These are phyloP conservation scores for Embiotoca jacksoni DNA, from an alignment of 2,113 vertebrate species.

Conservation along the genomic window DNA sequence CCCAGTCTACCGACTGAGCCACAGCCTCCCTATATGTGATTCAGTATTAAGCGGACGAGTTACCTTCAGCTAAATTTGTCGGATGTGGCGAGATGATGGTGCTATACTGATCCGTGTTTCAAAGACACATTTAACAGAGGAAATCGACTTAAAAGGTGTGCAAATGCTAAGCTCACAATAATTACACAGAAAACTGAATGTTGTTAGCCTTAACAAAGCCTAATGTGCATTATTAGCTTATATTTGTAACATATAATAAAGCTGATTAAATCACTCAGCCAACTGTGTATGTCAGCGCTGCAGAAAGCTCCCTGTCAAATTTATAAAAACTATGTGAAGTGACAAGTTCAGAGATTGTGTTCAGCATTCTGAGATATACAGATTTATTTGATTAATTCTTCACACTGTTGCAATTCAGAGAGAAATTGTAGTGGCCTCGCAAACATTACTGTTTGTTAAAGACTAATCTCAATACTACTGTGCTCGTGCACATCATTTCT, in stretches of 20 bases:
- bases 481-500: not conserved
- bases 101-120: too few species aligned
- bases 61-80: too few species aligned
- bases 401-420: not conserved
- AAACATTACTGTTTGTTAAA: not conserved
- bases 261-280: not conserved
- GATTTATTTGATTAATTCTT: not conserved
- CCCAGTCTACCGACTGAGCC: too few species aligned
- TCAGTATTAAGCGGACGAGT: too few species aligned
- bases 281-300: not conserved
- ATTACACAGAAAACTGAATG: not conserved
- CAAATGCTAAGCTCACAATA: not conserved
- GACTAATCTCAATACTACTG: not conserved
- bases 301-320: not conserved
- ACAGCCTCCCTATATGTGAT: too few species aligned
- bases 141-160: too few species aligned
- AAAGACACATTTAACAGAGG: too few species aligned
- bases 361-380: not conserved
- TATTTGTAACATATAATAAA: not conserved
- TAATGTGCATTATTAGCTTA: not conserved
- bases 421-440: not conserved
- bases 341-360: not conserved
- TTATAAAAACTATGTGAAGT: not conserved
- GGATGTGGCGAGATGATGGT: too few species aligned
- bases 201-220: too few species aligned